A percentile compares a stretch with the other conserved stretches of the same genome.
phyloP scores from a whole-genome alignment of 1,140 invertebrate species.

The Reticulitermes speratus region DNA sequence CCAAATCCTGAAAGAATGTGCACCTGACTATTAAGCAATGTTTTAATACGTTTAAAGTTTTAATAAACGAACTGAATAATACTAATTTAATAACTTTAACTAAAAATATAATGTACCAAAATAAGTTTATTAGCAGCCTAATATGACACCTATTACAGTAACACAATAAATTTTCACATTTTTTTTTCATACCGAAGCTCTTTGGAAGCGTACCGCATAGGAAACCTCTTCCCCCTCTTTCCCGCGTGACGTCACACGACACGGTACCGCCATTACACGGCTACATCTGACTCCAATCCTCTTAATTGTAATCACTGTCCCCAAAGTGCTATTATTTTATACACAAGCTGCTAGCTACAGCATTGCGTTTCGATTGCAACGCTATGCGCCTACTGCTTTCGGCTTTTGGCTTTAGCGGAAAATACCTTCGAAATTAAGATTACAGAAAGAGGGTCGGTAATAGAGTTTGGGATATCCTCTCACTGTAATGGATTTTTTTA shows the following conservation, averaged over 20 bases:
- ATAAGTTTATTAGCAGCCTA: too few species aligned
- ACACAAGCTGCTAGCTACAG: slow-evolving; percentile 2
- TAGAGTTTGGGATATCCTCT: not conserved
- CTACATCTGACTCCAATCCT: slow-evolving; percentile 15
- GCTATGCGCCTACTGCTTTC: too few species aligned
- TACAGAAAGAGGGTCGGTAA: not conserved
- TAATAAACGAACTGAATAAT: too few species aligned
- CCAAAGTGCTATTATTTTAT: slow-evolving; percentile 17
- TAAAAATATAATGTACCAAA: too few species aligned
- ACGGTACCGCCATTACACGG: slow-evolving; percentile 9
- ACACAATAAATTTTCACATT: not conserved
- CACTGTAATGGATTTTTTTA: not conserved
- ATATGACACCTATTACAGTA: not conserved
- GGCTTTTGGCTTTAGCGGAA: not conserved
- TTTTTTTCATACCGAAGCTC: not conserved
- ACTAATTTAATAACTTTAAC: too few species aligned
- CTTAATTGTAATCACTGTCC: slow-evolving; percentile 15
- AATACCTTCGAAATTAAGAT: slow-evolving; percentile 17
- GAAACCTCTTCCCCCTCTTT: not conserved
- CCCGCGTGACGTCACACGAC: not conserved
- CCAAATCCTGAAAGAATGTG: too few species aligned
- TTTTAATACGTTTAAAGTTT: too few species aligned
- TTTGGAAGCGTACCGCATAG: not conserved
- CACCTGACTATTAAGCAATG: too few species aligned
- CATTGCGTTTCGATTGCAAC: not conserved